A percentile compares a stretch with the other conserved stretches of the same genome.
These are phyloP conservation scores for Enteromius trimaculatus DNA, from an alignment of 2,797 vertebrate species.

Conservation along the genomic window DNA sequence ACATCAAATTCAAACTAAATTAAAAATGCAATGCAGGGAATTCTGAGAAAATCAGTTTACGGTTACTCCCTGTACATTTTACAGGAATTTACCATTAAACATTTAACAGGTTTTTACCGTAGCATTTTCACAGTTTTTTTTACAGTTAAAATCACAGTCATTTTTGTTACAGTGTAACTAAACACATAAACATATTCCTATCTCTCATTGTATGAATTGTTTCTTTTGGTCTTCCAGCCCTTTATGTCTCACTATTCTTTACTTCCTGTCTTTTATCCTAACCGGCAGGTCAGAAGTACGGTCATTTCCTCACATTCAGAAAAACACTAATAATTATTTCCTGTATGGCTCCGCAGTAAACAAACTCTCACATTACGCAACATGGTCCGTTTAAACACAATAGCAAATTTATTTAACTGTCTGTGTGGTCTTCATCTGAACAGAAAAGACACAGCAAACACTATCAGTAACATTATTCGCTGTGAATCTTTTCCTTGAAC, in stretches of 20 bases:
- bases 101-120: too few relatives aligned
- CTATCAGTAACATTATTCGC: not conserved
- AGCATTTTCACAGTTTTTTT: too few relatives aligned
- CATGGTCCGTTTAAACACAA: not conserved
- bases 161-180: not conserved
- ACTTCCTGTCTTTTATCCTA: slow-evolving; percentile 79
- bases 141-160: too few relatives aligned
- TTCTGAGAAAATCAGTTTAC: too few relatives aligned
- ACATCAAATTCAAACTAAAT: too few relatives aligned
- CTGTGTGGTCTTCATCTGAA: slow-evolving; percentile 20
- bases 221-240: slow-evolving; percentile 71
- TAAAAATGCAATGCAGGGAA: too few relatives aligned
- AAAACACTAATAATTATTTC: slow-evolving; percentile 67
- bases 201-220: slow-evolving; percentile 15
- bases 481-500: slow-evolving; percentile 1
- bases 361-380: slow-evolving; percentile 49
- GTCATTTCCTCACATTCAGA: slow-evolving; percentile 73
- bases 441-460: slow-evolving; percentile 12
- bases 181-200: slow-evolving; percentile 6
- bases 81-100: too few relatives aligned
- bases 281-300: slow-evolving; percentile 71
- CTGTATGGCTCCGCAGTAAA: slow-evolving; percentile 65
- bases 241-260: slow-evolving; percentile 63
- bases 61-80: too few relatives aligned
- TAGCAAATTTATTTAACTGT: not conserved